A percentile compares a stretch with the other conserved stretches of the same genome.
Conservation (phyloP, 2,888 invertebrate species). For the Andricus quercusramuli region DNA sequence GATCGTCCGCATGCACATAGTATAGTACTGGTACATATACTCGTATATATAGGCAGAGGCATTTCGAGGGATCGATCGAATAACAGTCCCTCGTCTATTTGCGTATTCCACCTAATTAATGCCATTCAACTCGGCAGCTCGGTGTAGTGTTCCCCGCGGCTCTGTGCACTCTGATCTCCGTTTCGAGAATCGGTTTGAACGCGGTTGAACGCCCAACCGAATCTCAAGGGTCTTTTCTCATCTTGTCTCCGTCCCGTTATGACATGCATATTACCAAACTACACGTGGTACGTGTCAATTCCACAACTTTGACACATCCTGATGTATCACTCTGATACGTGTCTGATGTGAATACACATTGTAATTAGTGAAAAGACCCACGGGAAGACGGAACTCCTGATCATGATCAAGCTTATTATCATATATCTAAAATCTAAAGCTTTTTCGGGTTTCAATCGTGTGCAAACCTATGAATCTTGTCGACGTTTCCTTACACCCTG, state of each 20-base stretch:
- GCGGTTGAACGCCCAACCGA: constrained; percentile 62
- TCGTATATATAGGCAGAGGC: constrained; percentile 48
- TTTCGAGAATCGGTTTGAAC: constrained; percentile 64
- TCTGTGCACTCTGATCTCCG: constrained; percentile 52
- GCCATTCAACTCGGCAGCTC: constrained; percentile 66
- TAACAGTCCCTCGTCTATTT: constrained; percentile 63
- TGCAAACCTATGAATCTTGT: too few species aligned
- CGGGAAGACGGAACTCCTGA: background rate
- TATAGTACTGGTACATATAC: constrained; percentile 46
- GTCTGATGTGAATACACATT: background rate
- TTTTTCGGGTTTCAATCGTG: too few species aligned
- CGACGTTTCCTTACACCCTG: too few species aligned
- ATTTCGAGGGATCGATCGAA: constrained; percentile 63
- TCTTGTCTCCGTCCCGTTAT: constrained; percentile 50
- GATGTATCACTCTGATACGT: constrained; percentile 18
- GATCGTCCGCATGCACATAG: constrained; percentile 50
- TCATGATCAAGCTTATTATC: background rate
- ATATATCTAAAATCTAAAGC: too few species aligned
- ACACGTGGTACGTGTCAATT: constrained; percentile 45
- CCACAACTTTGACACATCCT: constrained; percentile 41
- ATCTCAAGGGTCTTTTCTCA: constrained; percentile 65
- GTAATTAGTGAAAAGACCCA: background rate
- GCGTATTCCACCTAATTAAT: constrained; percentile 73
- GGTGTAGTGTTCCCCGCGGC: constrained; percentile 52
- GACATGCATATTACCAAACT: constrained; percentile 53